Evolutionary conservation across 2,888 invertebrate species (phyloP), one percentile per base, ranked within the genome.

Genomic region (Platynereis dumerilii): DNA sequence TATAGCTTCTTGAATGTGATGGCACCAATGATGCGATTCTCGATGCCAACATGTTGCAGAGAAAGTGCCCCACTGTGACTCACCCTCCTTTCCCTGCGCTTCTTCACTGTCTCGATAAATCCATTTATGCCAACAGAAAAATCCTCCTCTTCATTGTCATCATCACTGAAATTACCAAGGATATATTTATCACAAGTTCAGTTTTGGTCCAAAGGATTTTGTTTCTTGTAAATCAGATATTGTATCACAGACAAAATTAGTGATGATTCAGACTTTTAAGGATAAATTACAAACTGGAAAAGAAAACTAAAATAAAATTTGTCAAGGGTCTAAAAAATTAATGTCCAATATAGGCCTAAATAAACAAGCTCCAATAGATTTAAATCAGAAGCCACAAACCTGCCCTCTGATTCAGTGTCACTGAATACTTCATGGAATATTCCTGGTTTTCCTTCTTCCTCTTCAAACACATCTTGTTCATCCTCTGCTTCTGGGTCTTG

Each of bases 1-100:
- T 79, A 83, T 71, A 82, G 82, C 67, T 84, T 84, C 61, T 83
- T 80, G 72, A 78, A 83, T 15, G 84, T 83, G 5, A 76, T 77
- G 68, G 80, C 80, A 2, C 78, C 84, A 17, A 84, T 74, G 22
- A 84, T 75, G 64, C 83, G 75, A 64, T 80, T 78, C 69, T 84
- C 84, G 39, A 82, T 75, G 2, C 83, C 83, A 15, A 83, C 68
- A 65, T 78, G 75, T 27, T 65, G 34, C 2, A 74, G 69, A 3
- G 74, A 71, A 28, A 77, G 68, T 17, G 73, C 71, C 24, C 75
- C 75, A 0, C 74, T 69, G 22, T 73, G 72, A 1, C 68, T 66
- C 39, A 74, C 69, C 17, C 79, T 63, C 1, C 70, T 66, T 57
- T 78, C 74, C 28, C 78, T 71, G 42, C 83, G 72, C 27, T 74